Conservation (phyloP, 2,113 vertebrate species). For the Struthio camelus region DNA sequence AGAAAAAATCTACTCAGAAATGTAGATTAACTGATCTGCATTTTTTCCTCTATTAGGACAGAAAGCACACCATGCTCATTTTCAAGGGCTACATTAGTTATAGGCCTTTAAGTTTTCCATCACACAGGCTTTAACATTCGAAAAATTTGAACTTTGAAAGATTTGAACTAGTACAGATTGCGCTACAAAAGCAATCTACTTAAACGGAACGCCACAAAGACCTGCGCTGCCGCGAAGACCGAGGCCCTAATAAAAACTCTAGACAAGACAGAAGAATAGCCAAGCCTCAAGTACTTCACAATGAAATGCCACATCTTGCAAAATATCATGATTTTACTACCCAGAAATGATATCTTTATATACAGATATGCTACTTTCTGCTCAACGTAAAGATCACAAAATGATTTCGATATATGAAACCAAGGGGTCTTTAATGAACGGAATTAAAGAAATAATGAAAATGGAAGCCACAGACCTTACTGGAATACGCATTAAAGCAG, state of each 20-base stretch:
- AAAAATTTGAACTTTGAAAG: background rate
- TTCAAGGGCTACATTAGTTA: background rate
- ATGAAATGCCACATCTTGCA: background rate
- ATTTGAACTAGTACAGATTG: background rate
- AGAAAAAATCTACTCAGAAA: background rate
- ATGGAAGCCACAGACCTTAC: conserved; percentile 10
- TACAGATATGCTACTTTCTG: background rate
- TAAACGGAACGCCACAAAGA: background rate
- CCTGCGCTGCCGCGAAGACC: background rate
- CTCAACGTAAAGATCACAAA: background rate
- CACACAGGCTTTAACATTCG: background rate
- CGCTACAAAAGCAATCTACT: background rate
- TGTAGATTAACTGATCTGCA: background rate
- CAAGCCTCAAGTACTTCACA: background rate
- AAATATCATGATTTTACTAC: background rate
- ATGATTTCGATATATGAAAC: background rate
- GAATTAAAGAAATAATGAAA: conserved; percentile 25
- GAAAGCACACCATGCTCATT: background rate
- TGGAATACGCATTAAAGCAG: background rate
- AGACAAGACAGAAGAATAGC: background rate
- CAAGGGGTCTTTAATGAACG: background rate
- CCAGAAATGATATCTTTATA: background rate
- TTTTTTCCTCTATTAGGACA: background rate
- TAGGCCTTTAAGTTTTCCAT: background rate
- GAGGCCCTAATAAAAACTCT: background rate